Conservation (phyloP, 2,797 vertebrate genomes). For the Argyrosomus regius region DNA sequence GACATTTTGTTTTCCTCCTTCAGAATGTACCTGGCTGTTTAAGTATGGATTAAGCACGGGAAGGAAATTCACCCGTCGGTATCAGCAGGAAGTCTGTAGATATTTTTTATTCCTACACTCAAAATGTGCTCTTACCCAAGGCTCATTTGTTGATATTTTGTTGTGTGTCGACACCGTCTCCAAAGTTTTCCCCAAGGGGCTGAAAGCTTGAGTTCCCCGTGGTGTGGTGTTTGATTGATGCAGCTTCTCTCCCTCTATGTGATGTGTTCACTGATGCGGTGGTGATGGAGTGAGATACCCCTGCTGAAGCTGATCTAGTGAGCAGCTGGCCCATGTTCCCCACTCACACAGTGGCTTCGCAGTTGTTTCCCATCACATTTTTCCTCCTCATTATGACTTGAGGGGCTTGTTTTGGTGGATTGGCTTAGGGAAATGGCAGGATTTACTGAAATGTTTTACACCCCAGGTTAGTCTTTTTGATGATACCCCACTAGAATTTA, state of each 20-base stretch:
- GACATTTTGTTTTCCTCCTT: slow-evolving; percentile 24
- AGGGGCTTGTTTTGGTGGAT: slow-evolving; percentile 54
- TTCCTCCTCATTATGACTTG: slow-evolving; percentile 62
- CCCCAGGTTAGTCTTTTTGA: slow-evolving; percentile 43
- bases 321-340: slow-evolving; percentile 70
- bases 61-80: slow-evolving; percentile 27
- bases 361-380: slow-evolving; percentile 63
- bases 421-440: slow-evolving; percentile 46
- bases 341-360: slow-evolving; percentile 46
- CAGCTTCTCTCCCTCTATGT: slow-evolving; percentile 57
- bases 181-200: slow-evolving; percentile 63
- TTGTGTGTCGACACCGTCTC: slow-evolving; percentile 60
- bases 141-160: slow-evolving; percentile 73
- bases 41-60: slow-evolving; percentile 21
- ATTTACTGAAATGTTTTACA: slow-evolving; percentile 46
- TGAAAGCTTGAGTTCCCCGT: slow-evolving; percentile 53
- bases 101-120: slow-evolving; percentile 34
- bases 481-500: slow-evolving; percentile 21
- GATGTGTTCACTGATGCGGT: slow-evolving; percentile 74
- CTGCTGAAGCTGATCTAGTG: slow-evolving; percentile 70
- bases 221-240: slow-evolving; percentile 75
- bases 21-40: slow-evolving; percentile 35
- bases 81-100: slow-evolving; percentile 36
- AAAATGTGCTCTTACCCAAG: slow-evolving; percentile 53
- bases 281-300: slow-evolving; percentile 74